These are phyloP conservation scores for Diadegma fenestrale DNA, from an alignment of 2,888 invertebrate genomes.

Conservation along the genomic window DNA sequence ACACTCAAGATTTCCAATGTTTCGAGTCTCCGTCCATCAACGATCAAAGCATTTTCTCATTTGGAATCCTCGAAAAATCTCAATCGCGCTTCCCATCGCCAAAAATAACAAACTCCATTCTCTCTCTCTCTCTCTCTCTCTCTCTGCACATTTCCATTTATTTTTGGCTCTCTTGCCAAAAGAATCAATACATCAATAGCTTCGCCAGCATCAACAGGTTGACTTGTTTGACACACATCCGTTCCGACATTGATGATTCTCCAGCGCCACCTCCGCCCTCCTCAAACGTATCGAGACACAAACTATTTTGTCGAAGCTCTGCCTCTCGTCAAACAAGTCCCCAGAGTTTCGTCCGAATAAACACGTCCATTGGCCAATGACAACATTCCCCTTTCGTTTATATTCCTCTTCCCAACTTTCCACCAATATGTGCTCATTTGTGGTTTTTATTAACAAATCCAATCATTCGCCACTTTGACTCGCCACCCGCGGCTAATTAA, in stretches of 20 bases:
- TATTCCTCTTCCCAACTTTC: not conserved
- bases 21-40: not conserved
- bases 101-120: not conserved
- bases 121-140: too few species aligned
- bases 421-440: not conserved
- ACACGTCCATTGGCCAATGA: conserved; percentile 32
- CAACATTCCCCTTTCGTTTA: conserved; percentile 25
- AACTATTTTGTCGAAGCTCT: conserved; percentile 49
- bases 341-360: conserved; percentile 32
- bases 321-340: conserved; percentile 45
- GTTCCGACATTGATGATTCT: conserved; percentile 26
- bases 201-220: conserved; percentile 59
- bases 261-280: not conserved
- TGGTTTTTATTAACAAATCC: conserved; percentile 8
- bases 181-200: conserved; percentile 52
- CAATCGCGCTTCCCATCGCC: not conserved
- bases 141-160: conserved; percentile 4
- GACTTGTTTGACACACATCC: conserved; percentile 57
- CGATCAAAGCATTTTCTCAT: not conserved
- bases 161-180: conserved; percentile 17
- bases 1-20: conserved; percentile 3
- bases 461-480: conserved; percentile 4
- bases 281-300: conserved; percentile 36
- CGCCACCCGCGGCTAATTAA: not conserved
- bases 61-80: conserved; percentile 15